These are phyloP conservation scores for Mycalesis mineus DNA, from an alignment of 2,888 invertebrate species.

Conservation along the genomic window DNA sequence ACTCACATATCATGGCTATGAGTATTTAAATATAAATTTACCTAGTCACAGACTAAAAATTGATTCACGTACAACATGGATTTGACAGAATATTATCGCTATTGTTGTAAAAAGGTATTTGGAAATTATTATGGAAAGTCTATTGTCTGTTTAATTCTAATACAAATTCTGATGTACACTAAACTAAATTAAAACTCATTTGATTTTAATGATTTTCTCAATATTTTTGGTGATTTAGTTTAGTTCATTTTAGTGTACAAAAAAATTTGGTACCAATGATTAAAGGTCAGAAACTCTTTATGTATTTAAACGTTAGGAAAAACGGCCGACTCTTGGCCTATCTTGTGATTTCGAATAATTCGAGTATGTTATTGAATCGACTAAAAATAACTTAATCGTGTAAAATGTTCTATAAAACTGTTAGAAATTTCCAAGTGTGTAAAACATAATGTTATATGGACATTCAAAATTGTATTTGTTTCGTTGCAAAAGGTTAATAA, in stretches of 20 bases:
- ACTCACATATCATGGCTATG: no score
- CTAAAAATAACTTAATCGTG: background rate
- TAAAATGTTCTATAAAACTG: background rate
- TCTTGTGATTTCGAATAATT: constrained; percentile 7
- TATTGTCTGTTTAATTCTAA: background rate
- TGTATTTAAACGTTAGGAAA: constrained; percentile 26
- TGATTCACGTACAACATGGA: background rate
- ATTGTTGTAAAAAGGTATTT: background rate
- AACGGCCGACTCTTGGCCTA: background rate
- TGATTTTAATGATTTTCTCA: no score
- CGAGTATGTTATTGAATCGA: background rate
- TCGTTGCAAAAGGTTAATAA: background rate
- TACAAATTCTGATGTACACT: background rate
- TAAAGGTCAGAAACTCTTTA: background rate
- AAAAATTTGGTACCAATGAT: background rate
- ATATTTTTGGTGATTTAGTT: background rate
- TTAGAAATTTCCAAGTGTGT: background rate
- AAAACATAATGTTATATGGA: background rate
- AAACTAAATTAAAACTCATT: background rate
- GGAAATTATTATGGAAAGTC: background rate
- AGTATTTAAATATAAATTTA: no score
- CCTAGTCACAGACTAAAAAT: background rate
- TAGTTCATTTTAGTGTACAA: background rate
- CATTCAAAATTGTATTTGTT: background rate
- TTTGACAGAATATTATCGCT: background rate